phyloP scores from a whole-genome alignment of 1,140 invertebrate species.

The Drosophila sp. region DNA sequence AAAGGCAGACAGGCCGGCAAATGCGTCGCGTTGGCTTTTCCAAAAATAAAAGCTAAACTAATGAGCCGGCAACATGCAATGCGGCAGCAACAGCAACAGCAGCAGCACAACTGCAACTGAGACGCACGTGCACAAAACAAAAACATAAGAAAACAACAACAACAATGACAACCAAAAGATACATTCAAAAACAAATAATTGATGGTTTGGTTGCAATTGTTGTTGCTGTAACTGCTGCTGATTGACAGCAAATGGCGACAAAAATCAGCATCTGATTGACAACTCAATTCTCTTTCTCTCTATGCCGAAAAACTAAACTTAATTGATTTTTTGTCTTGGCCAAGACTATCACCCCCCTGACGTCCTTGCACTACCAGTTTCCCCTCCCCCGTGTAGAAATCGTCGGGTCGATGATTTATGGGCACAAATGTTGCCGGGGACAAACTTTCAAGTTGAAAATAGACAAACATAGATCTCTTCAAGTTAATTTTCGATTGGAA shows the following conservation, averaged over 20 bases:
- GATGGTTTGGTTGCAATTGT: constrained; percentile 72
- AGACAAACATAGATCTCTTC: constrained; percentile 59
- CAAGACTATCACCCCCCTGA: too few species aligned
- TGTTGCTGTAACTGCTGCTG: constrained; percentile 47
- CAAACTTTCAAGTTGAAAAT: constrained; percentile 65
- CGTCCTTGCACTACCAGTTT: background rate
- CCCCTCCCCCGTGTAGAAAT: background rate
- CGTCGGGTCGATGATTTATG: constrained; percentile 65
- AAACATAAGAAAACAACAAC: constrained; percentile 38
- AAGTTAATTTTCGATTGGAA: constrained; percentile 72
- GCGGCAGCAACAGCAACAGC: constrained; percentile 68
- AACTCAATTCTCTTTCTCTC: constrained; percentile 68
- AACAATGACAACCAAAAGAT: constrained; percentile 22
- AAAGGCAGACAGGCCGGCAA: constrained; percentile 64
- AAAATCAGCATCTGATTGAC: constrained; percentile 78
- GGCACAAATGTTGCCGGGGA: constrained; percentile 65
- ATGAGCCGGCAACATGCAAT: constrained; percentile 80
- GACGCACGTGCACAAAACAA: constrained; percentile 71
- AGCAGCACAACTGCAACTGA: constrained; percentile 43
- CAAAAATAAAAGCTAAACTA: constrained; percentile 81
- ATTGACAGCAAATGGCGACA: constrained; percentile 78
- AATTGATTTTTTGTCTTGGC: constrained; percentile 57
- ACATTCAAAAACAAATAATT: constrained; percentile 67
- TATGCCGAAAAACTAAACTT: constrained; percentile 61
- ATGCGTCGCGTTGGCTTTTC: constrained; percentile 80